A percentile compares a stretch with the other conserved stretches of the same genome.
phyloP scores from a whole-genome alignment of 2,797 vertebrate species.

The Leontocebus nigricollis region DNA sequence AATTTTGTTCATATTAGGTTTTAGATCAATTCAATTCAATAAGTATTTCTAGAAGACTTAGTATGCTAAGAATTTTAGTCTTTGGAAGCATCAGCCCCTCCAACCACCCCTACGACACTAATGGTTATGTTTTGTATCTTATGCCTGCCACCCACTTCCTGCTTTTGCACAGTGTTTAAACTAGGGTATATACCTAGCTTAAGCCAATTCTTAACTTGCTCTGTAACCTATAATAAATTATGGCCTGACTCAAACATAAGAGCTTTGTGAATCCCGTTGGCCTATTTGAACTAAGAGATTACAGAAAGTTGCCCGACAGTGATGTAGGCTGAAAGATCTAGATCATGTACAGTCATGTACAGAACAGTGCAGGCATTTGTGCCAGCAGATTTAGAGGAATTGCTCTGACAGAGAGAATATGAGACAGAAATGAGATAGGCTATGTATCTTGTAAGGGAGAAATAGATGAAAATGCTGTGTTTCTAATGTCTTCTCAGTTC shows the following conservation, averaged over 20 bases:
- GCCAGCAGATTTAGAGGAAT: neutral
- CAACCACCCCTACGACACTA: neutral
- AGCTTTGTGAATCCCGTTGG: neutral
- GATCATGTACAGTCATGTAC: neutral
- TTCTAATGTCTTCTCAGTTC: neutral
- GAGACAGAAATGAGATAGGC: constrained; percentile 4
- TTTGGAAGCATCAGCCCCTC: neutral
- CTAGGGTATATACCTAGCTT: neutral
- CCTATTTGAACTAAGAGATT: neutral
- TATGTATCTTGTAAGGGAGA: neutral
- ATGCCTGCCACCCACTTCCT: neutral
- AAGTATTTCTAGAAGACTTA: neutral
- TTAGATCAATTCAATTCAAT: neutral
- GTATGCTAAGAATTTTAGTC: neutral
- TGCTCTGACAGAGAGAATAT: neutral
- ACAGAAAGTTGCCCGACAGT: neutral
- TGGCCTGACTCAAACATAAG: neutral
- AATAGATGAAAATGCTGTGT: constrained; percentile 26
- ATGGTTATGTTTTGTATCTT: neutral
- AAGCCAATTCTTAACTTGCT: neutral
- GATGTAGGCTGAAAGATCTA: neutral
- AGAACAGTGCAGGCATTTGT: neutral
- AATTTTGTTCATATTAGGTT: constrained; percentile 23
- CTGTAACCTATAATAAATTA: neutral
- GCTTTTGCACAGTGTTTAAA: neutral